phyloP scores from a whole-genome alignment of 2,797 vertebrate genomes.

The Taeniopygia guttata region DNA sequence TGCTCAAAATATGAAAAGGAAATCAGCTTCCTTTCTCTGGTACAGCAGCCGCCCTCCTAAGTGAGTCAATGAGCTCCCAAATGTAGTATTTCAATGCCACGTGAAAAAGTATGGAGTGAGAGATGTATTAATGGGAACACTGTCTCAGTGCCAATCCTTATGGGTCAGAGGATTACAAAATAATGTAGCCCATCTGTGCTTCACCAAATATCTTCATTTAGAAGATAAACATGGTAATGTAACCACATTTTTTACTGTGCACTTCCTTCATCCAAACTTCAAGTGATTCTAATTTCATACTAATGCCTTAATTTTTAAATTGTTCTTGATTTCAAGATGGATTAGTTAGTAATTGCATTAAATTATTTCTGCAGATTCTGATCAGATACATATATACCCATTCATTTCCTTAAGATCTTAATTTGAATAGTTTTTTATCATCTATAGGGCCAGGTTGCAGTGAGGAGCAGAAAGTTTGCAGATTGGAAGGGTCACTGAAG shows the following conservation, averaged over 20 bases:
- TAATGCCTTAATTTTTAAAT: constrained; percentile 33
- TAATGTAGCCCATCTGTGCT: constrained; percentile 30
- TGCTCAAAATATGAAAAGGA: neutral
- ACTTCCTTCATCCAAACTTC: neutral
- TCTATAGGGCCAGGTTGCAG: neutral
- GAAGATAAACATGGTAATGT: neutral
- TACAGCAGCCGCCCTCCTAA: neutral
- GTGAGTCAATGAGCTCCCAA: constrained; percentile 2
- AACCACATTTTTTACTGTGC: neutral
- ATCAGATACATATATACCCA: neutral
- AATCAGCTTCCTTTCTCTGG: constrained; percentile 24
- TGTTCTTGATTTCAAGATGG: neutral
- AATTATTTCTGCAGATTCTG: constrained; percentile 4
- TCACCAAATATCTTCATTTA: constrained; percentile 9
- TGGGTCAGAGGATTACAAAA: constrained; percentile 33
- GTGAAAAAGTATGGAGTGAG: neutral
- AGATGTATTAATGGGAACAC: neutral
- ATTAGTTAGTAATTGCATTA: constrained; percentile 14
- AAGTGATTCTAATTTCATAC: constrained; percentile 14
- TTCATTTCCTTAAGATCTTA: neutral
- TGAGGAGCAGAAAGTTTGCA: neutral
- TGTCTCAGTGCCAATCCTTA: constrained; percentile 20
- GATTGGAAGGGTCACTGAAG: neutral
- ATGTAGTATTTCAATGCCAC: neutral
- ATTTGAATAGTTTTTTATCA: neutral